phyloP scores from a whole-genome alignment of 2,797 vertebrate genomes.

The Peromyscus aztecus region DNA sequence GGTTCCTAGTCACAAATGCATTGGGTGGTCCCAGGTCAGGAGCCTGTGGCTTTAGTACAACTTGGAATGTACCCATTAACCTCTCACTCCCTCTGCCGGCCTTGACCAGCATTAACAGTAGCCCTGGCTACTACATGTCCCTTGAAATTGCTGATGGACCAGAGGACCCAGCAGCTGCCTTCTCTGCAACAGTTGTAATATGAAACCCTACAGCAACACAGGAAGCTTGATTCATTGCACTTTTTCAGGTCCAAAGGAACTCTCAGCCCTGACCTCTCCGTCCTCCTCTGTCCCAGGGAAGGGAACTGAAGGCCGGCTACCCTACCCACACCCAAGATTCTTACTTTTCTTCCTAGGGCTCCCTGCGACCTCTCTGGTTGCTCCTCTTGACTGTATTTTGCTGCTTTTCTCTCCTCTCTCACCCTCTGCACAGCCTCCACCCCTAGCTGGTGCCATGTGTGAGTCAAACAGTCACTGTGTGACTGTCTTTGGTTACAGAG shows the following conservation, averaged over 20 bases:
- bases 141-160: not conserved
- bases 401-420: not conserved
- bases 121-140: too few relatives aligned
- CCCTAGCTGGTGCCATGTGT: not conserved
- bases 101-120: rapidly evolving
- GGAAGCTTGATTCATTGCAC: not conserved
- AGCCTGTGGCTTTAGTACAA: not conserved
- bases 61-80: conserved; percentile 45
- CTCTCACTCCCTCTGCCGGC: conserved; percentile 74
- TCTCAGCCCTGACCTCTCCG: not conserved
- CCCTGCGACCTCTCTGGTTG: conserved; percentile 2
- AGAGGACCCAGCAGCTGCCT: not conserved
- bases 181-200: not conserved
- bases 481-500: conserved; percentile 55
- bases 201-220: not conserved
- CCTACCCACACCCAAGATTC: not conserved
- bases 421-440: too few relatives aligned
- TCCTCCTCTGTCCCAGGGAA: not conserved
- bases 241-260: conserved; percentile 31
- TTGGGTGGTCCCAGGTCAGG: not conserved
- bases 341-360: conserved; percentile 76
- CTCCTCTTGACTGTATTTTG: not conserved
- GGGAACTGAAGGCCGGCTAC: not conserved
- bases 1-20: not conserved
- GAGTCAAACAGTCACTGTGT: not conserved